These are phyloP conservation scores for Oxyscelio sp. DNA, from an alignment of 2,888 invertebrate genomes.

Conservation along the genomic window DNA sequence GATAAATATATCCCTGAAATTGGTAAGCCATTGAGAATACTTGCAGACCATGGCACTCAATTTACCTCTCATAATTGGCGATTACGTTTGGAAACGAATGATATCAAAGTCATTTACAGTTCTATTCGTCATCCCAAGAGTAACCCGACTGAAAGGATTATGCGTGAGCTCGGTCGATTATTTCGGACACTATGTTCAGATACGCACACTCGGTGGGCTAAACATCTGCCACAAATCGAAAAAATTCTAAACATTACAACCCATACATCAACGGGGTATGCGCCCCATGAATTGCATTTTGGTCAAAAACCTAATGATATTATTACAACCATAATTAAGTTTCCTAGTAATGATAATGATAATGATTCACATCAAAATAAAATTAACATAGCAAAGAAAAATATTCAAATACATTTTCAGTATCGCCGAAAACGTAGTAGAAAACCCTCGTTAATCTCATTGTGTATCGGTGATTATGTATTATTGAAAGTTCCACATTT, in stretches of 20 bases:
- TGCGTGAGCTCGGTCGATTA: slow-evolving; percentile 64
- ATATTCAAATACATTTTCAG: too few relatives aligned
- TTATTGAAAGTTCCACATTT: slow-evolving; percentile 41
- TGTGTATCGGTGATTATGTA: slow-evolving; percentile 47
- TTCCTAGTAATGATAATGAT: too few relatives aligned
- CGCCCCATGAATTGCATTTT: slow-evolving; percentile 60
- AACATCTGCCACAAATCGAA: slow-evolving; percentile 50
- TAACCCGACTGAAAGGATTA: slow-evolving; percentile 68
- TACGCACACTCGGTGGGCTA: slow-evolving; percentile 59
- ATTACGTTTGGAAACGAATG: not conserved
- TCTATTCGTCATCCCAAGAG: too few relatives aligned
- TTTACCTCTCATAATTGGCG: slow-evolving; percentile 33
- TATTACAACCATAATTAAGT: slow-evolving; percentile 10
- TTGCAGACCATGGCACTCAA: slow-evolving; percentile 36
- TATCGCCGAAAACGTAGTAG: too few relatives aligned
- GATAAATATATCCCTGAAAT: slow-evolving; percentile 25
- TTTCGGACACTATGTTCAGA: slow-evolving; percentile 59
- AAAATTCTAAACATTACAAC: slow-evolving; percentile 51
- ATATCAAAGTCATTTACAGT: not conserved
- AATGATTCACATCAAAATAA: too few relatives aligned
- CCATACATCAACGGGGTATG: slow-evolving; percentile 51
- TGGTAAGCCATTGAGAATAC: slow-evolving; percentile 13
- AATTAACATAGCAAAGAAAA: too few relatives aligned
- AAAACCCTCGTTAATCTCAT: not conserved
- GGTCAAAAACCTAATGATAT: slow-evolving; percentile 39